Evolutionary conservation across 2,797 vertebrate genomes (phyloP), one percentile per base, ranked within the genome.

Genomic region (Falco novaeseelandiae): DNA sequence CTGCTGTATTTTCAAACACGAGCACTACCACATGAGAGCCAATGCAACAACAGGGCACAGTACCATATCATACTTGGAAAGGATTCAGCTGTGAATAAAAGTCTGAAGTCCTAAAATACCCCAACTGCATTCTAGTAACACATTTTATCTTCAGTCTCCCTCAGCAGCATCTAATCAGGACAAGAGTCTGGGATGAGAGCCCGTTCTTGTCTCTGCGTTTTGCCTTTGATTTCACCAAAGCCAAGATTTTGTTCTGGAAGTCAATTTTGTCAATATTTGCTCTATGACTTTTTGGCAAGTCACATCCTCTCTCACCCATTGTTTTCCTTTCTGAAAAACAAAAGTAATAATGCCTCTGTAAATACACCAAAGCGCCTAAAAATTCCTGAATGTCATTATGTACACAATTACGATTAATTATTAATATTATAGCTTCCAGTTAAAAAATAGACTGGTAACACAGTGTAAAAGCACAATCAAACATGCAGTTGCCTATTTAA

Each of bases 21-120:
- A 96, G 71, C 83, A 92, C 74, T 79, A 74, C 76, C 79, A 67
- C 34, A 34, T 34, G 84, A 97, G 46, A 94, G 48, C 49, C 78
- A 65, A 21, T 42, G 58, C 62, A 87, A 44, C 78, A 78, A 66
- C 82, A 89, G 72, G 83, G 58, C 78, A 83, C 32, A 29, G 71
- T 49, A 83, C 22, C 55, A 49, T 59, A 59, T 62, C 72, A 61
- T 61, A 25, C 14, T 74, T 54, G 65, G 36, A 67, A 92, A 87
- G 23, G 32, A 23, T 85, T 97, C 72, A 61, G 34, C 88, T 96
- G 72, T 1, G 22, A 87, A 67, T 38, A 42, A 66, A 89, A 80
- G 71, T 1, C 9, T 85, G 51, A 82, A 94, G 79, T 87, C 58
- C 86, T 93, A 89, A 95, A 96, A 96, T 83, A 87, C 8, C 27